Evolutionary conservation across 2,888 invertebrate species (phyloP).

Genomic region (Phortica magna): DNA sequence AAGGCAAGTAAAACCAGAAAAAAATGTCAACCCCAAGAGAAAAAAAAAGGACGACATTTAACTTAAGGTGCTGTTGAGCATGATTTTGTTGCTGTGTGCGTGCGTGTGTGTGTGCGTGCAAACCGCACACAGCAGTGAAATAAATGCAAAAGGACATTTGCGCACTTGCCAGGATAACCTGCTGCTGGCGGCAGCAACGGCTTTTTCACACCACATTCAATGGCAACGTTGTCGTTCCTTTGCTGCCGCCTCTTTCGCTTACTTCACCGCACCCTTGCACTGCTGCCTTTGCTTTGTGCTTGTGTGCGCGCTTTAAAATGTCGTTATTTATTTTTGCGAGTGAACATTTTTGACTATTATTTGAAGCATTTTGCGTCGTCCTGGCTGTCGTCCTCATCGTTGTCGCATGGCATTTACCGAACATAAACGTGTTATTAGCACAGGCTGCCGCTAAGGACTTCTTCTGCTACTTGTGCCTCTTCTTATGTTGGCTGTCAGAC

Average conservation of each 20-base stretch:
- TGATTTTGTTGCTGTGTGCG: background rate
- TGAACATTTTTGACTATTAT: slow-evolving; percentile 42
- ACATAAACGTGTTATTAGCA: slow-evolving; percentile 35
- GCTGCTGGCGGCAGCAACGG: background rate
- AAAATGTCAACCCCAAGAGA: background rate
- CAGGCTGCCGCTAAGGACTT: background rate
- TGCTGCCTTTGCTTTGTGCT: background rate
- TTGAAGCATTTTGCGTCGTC: slow-evolving; percentile 54
- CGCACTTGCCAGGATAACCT: slow-evolving; percentile 8
- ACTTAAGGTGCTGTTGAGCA: too few relatives aligned
- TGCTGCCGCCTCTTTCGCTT: too few relatives aligned
- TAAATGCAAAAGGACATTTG: background rate
- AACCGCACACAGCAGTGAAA: background rate
- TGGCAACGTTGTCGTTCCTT: background rate
- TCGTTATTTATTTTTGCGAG: slow-evolving; percentile 56
- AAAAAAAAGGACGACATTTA: background rate
- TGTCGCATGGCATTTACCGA: slow-evolving; percentile 43
- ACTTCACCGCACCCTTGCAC: too few relatives aligned
- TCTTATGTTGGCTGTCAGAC: background rate
- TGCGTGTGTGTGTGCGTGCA: background rate
- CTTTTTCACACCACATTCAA: background rate
- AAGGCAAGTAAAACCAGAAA: background rate
- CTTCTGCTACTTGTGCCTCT: background rate
- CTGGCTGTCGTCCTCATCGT: background rate
- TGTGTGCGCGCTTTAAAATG: slow-evolving; percentile 53